Percentiles rank a stretch among this genome's conserved stretches.
Evolutionary conservation across 2,888 invertebrate species (phyloP).

Genomic region (Drosophila tripunctata): DNA sequence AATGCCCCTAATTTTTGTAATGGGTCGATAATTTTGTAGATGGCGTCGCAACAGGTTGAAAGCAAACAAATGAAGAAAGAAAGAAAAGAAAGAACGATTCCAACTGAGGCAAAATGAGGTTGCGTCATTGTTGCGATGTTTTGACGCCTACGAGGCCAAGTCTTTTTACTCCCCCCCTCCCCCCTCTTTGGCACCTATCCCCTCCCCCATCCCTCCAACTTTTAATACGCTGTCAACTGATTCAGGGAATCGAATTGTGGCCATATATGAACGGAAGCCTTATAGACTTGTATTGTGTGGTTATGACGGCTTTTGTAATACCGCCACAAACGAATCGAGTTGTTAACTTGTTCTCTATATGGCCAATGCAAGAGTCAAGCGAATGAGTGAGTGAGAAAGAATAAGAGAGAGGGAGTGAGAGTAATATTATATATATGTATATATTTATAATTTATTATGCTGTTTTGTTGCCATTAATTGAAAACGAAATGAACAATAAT

Average conservation of each 20-base stretch:
- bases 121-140: slow-evolving; percentile 46
- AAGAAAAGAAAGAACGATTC: slow-evolving; percentile 7
- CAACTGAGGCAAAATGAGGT: slow-evolving; percentile 30
- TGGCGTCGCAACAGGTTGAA: slow-evolving; percentile 57
- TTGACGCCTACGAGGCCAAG: slow-evolving; percentile 51
- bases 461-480: slow-evolving; percentile 48
- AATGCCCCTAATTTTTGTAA: slow-evolving; percentile 15
- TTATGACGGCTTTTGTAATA: slow-evolving; percentile 40
- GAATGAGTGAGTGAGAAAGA: not conserved
- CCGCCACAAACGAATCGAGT: slow-evolving; percentile 11
- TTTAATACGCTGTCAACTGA: slow-evolving; percentile 15
- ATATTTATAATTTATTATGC: slow-evolving; percentile 26
- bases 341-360: slow-evolving; percentile 41
- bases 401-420: not conserved
- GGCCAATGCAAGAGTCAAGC: slow-evolving; percentile 43
- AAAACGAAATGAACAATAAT: slow-evolving; percentile 59
- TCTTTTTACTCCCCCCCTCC: not conserved
- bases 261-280: slow-evolving; percentile 71
- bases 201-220: not conserved
- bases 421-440: slow-evolving; percentile 38
- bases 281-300: slow-evolving; percentile 56
- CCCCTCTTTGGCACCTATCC: not conserved
- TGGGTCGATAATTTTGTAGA: slow-evolving; percentile 47
- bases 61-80: no score
- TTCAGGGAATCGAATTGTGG: slow-evolving; percentile 43